Base-by-base conservation (phyloP, 2,888 invertebrate species). In the Pollenia angustigena region DNA sequence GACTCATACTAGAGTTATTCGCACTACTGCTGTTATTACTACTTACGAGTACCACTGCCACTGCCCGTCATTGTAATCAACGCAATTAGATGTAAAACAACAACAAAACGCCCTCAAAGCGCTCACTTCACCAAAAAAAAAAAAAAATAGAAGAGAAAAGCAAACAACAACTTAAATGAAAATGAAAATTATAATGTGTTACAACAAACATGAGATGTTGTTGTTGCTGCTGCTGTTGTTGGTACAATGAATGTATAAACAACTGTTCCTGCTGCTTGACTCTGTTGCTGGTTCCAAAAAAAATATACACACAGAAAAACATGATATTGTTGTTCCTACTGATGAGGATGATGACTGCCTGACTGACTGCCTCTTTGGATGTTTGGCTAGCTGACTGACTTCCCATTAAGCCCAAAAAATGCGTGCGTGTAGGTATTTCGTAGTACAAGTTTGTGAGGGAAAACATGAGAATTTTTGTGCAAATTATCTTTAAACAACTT, bases 81-180 rank as follows among this genome's bases (percentile, higher is more conserved):
- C 85, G 86, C 87, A 87, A 87, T 88, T 87, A 88, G 85, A 87
- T 84, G 87, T 83, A 75, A 86, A 82, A 82, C 82, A 82, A 80
- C 86, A 86, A 80, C 79, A 86, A 80, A 83, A 86, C 83, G 79
- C 83, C 82, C 83, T 83, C 68, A 76, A 81, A 85, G 78, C 78
- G 48, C 79, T 81, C 81, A 74, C 72, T 81, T 72, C 66, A 18
- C 50, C 14, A 69, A 42, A 54, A 62, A 50, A 74, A 44, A 64
- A 60, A 44, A 16, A 32, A 56, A 62, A 62, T 16, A 58, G 46
- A 44, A 48, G 11, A 10, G 32, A 69, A 66, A 81, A 81, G 42
- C 4, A 48, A 78, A 75, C 69, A 62, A 75, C 74, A 83, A 46
- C 60, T 52, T 48, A 48, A 40, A 79, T 54, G 66, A 69, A 75